Percentiles rank a stretch among this genome's conserved stretches.
Evolutionary conservation across 2,888 invertebrate species (phyloP).

Genomic region (Ectropis crepuscularia): DNA sequence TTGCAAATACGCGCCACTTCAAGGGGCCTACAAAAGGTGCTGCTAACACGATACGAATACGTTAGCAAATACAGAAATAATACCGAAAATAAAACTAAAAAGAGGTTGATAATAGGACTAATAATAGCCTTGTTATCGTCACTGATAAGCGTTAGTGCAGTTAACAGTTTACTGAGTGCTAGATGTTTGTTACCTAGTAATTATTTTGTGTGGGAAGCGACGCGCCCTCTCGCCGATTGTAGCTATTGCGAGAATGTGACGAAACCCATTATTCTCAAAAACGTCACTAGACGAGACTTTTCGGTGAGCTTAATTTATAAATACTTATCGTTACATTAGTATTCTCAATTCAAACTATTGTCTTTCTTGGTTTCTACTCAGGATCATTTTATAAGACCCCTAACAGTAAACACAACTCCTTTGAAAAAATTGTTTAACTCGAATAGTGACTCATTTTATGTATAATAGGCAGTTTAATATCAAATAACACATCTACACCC

Average conservation of each 20-base stretch:
- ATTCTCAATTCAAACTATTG: not conserved
- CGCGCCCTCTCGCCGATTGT: slow-evolving; percentile 93
- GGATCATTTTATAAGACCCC: too few relatives aligned
- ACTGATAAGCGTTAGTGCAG: slow-evolving; percentile 54
- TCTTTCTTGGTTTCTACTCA: too few relatives aligned
- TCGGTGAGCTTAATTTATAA: slow-evolving; percentile 60
- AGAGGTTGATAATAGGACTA: slow-evolving; percentile 51
- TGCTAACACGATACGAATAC: slow-evolving; percentile 58
- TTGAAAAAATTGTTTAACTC: too few relatives aligned
- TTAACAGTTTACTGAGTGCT: slow-evolving; percentile 78
- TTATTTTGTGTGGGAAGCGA: slow-evolving; percentile 94
- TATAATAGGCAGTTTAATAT: too few relatives aligned
- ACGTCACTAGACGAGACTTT: slow-evolving; percentile 89
- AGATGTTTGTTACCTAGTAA: slow-evolving; percentile 93
- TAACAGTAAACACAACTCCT: too few relatives aligned
- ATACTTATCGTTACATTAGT: slow-evolving; percentile 2
- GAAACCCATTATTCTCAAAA: slow-evolving; percentile 87
- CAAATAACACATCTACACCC: too few relatives aligned
- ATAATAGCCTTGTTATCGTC: slow-evolving; percentile 54
- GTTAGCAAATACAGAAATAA: slow-evolving; percentile 56
- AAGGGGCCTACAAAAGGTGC: slow-evolving; percentile 55
- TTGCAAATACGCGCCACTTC: slow-evolving; percentile 63
- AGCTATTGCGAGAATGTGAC: slow-evolving; percentile 89
- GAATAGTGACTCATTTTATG: too few relatives aligned
- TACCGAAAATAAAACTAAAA: slow-evolving; percentile 50